phyloP scores from a whole-genome alignment of 2,888 invertebrate species.

The Dynastes hyllus region DNA sequence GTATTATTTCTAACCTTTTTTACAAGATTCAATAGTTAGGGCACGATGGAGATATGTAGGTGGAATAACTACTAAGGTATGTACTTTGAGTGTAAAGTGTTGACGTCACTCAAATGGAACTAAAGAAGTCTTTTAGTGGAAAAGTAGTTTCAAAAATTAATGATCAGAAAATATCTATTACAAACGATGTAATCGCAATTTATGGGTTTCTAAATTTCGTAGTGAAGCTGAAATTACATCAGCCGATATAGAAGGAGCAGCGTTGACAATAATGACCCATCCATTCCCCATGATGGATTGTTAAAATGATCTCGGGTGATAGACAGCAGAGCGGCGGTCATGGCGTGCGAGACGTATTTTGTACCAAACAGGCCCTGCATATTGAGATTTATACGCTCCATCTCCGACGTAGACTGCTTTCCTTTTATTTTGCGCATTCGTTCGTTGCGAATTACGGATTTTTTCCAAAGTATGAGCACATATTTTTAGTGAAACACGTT shows the following conservation, averaged over 20 bases:
- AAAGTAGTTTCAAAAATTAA: too few relatives aligned
- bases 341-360: constrained; percentile 27
- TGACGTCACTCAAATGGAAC: too few relatives aligned
- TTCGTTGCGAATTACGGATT: background rate
- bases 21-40: too few relatives aligned
- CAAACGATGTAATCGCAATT: too few relatives aligned
- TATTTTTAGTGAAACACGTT: too few relatives aligned
- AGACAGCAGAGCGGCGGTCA: constrained; percentile 27
- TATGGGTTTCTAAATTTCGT: background rate
- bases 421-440: background rate
- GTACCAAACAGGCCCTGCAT: constrained; percentile 16
- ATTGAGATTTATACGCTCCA: constrained; percentile 30
- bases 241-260: background rate
- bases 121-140: too few relatives aligned
- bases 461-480: constrained; percentile 4
- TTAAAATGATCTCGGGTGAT: constrained; percentile 41
- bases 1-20: too few relatives aligned
- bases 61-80: too few relatives aligned
- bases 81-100: too few relatives aligned
- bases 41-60: too few relatives aligned
- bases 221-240: constrained; percentile 5
- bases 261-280: constrained; percentile 31
- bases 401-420: background rate
- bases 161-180: too few relatives aligned
- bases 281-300: constrained; percentile 31